Base-by-base conservation (phyloP, 1,140 invertebrate species). In the Diorhabda elongata region DNA sequence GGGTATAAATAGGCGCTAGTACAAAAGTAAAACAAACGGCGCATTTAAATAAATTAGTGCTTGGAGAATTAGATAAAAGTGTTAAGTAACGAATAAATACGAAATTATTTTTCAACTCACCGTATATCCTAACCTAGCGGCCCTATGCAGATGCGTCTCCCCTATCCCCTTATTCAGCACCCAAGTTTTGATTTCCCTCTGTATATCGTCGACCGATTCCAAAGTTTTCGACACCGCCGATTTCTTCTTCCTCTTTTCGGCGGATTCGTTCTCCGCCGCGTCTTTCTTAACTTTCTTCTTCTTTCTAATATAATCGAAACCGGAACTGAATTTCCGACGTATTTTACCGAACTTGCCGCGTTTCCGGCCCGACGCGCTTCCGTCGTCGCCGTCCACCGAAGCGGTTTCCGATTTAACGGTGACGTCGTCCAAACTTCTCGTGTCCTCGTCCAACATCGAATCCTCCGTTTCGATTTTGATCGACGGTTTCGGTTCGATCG, bases 111-210 rank as follows among this genome's bases (percentile, higher is more conserved):
- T 11, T 11, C 26, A 9, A 81, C 87, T 87, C 83, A 95, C 92
- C 79, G 91, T 90, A 77, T 94, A 92, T 60, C 94, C 94, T 58
- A 94, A 86, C 76, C 94, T 86, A 7, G 95, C 93, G 64, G 95
- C 94, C 76, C 94, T 86, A 79, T 97, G 95, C 59, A 98, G 84
- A 70, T 94, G 87, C 0, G 94, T 96, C 81, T 97, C 95, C 8
- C 96, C 96, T 8, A 96, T 89, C 26, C 94, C 93, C 81, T 97
- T 97, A 80, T 96, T 97, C 60, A 96, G 89, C 67, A 96, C 92
- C 89, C 95, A 92, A 61, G 90, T 88, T 81, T 95, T 92, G 59
- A 97, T 92, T 83, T 97, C 94, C 69, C 88, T 88, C 70, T 90
- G 89, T 69, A 94, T 90, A 81, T 93, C 92, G 73, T 90, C 86